Evolutionary conservation across 2,113 vertebrate species (phyloP), one percentile per base, ranked within the genome.

Genomic region (Willisornis vidua): DNA sequence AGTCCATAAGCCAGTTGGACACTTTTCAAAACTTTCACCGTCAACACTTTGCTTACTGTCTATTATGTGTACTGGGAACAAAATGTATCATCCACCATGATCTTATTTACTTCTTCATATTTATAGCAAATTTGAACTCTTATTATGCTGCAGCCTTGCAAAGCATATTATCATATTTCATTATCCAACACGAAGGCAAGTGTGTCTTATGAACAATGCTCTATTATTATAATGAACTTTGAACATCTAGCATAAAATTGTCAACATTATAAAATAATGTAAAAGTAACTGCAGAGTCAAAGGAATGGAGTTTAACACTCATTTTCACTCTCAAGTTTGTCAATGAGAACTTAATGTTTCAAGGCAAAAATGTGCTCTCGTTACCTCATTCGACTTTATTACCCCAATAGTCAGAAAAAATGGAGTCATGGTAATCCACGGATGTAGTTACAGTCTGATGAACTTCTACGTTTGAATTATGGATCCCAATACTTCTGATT

Each of bases 171-270:
- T 66, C 67, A 77, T 94, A 92, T 96, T 94, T 94, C 93, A 89
- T 94, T 96, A 96, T 87, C 89, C 91, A 94, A 73, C 80, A 94
- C 86, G 81, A 55, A 92, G 35, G 80, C 80, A 94, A 90, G 77
- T 80, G 80, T 71, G n/a, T 92, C 91, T 85, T 92, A 87, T 22
- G 39, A 94, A 87, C 93, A 96, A 92, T 82, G 57, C 49, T 90
- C 70, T 92, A 81, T 90, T 96, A 95, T 74, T 93, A 63, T 73
- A 97, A 94, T 92, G 77, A 95, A 93, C 74, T 94, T 70, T 67
- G 80, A 96, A 87, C 85, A 86, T 75, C 91, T 81, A 84, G 43
- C 85, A 93, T 78, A 92, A 94, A 91, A 92, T 93, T 94, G 86
- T 84, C 91, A 94, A 71, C 84, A 55, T 75, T 59, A 93, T 85